These are phyloP conservation scores for Passer montanus DNA, from an alignment of 2,113 vertebrate species.

Conservation along the genomic window DNA sequence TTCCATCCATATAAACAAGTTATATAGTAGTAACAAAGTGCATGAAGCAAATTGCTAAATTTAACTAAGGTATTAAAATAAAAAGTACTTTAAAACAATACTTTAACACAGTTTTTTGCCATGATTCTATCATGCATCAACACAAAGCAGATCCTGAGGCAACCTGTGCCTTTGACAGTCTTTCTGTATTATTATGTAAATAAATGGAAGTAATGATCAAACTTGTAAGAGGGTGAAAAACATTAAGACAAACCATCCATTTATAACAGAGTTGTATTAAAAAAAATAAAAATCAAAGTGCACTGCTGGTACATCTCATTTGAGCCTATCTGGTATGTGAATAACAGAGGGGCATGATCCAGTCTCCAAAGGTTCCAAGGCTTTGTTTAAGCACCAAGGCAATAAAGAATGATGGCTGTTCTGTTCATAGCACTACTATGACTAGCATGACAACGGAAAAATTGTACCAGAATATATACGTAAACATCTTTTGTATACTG, in stretches of 20 bases:
- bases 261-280: slow-evolving; percentile 66
- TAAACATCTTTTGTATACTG: slow-evolving; percentile 71
- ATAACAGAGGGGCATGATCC: neutral
- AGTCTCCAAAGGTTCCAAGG: slow-evolving; percentile 5
- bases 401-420: neutral
- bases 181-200: slow-evolving; percentile 72
- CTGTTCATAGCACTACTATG: neutral
- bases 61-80: slow-evolving; percentile 65
- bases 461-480: slow-evolving; percentile 55
- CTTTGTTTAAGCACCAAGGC: neutral
- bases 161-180: slow-evolving; percentile 86
- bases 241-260: slow-evolving; percentile 65
- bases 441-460: neutral
- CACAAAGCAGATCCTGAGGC: slow-evolving; percentile 81
- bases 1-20: slow-evolving; percentile 42
- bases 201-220: slow-evolving; percentile 57
- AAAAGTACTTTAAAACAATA: slow-evolving; percentile 80
- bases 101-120: slow-evolving; percentile 76
- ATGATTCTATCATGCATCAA: slow-evolving; percentile 82
- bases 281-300: slow-evolving; percentile 76
- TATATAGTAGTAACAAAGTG: slow-evolving; percentile 64
- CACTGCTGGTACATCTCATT: slow-evolving; percentile 60
- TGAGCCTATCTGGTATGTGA: neutral
- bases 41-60: slow-evolving; percentile 61
- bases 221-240: slow-evolving; percentile 58